Base-by-base conservation (phyloP, 2,113 vertebrate species). In the Shinisaurus crocodilurus region DNA sequence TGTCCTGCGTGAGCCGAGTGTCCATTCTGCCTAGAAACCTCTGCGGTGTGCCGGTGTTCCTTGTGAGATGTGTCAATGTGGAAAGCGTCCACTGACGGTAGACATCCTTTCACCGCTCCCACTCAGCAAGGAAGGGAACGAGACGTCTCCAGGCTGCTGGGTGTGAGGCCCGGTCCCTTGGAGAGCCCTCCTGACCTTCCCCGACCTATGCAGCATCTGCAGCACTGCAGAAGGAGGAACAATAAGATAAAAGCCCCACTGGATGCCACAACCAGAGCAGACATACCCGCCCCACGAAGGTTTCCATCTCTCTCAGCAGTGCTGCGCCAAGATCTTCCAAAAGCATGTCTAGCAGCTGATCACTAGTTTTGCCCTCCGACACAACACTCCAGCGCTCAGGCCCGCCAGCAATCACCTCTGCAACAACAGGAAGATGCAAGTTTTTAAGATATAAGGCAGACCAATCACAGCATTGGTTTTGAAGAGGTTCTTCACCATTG, bases 331-430 rank as follows among this genome's bases (percentile, higher is more conserved):
- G 93, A 94, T 98, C 96, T 63, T 97, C 96, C 86, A 98, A 91
- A n/a, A 98, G 95, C 3, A 98, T 92, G 2, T 97, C 96, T n/a
- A 98, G 93, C 3, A 97, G 91, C 90, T 97, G 94, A 75, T 97
- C 86, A 0, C 97, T 98, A 88, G 94, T 97, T 83, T 97, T 97
- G 48, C 95, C 96, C 54, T 95, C 84, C 0, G 95, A 96, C 90
- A 98, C 94, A 16, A 34, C 10, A 1, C 34, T 89, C 96, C 97
- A 98, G 72, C 88, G 95, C 0, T 95, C 93, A 29, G 25, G 43
- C 6, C 96, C 96, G 6, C 97, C 97, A 6, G 96, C 75, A 60
- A 97, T 57, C 72, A 97, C 95, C 75, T 91, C 97, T 97, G 93
- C 50, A 91, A 81, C 3, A 25, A 70, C 54, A 88, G 18, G 88